Percentiles rank a stretch among this genome's conserved stretches.
phyloP scores from a whole-genome alignment of 2,113 vertebrate species.

The Pleuronectes platessa region DNA sequence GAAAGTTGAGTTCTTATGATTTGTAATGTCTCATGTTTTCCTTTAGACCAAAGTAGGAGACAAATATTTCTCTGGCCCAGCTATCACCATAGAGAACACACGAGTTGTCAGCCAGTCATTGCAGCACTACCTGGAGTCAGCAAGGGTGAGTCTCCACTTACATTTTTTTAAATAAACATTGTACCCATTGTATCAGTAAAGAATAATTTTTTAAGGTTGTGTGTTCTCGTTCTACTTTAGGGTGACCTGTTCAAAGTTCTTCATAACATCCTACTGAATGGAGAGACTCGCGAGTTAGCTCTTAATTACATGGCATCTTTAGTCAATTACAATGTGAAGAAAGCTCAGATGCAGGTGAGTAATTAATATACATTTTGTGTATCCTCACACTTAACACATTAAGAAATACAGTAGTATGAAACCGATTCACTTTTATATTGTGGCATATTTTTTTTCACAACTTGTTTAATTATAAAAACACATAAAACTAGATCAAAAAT shows the following conservation, averaged over 20 bases:
- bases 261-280: constrained; percentile 93
- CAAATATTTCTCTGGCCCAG: constrained; percentile 98
- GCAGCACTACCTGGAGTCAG: constrained; percentile 96
- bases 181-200: background rate
- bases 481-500: no score
- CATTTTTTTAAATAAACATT: background rate
- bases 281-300: constrained; percentile 94
- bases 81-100: constrained; percentile 97
- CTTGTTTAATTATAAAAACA: no score
- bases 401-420: no score
- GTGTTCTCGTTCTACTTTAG: constrained; percentile 71
- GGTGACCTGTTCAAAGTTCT: constrained; percentile 97
- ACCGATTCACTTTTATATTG: no score
- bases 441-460: no score
- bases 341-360: constrained; percentile 97
- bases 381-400: background rate
- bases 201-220: background rate
- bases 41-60: constrained; percentile 94
- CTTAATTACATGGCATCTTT: constrained; percentile 96
- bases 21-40: background rate
- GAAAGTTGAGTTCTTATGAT: background rate
- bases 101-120: constrained; percentile 96
- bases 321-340: constrained; percentile 97
- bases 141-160: constrained; percentile 84
- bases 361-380: background rate